Conservation (phyloP, 53 echinoderm and acorn worm genomes). For the Paracentrotus lividus region DNA sequence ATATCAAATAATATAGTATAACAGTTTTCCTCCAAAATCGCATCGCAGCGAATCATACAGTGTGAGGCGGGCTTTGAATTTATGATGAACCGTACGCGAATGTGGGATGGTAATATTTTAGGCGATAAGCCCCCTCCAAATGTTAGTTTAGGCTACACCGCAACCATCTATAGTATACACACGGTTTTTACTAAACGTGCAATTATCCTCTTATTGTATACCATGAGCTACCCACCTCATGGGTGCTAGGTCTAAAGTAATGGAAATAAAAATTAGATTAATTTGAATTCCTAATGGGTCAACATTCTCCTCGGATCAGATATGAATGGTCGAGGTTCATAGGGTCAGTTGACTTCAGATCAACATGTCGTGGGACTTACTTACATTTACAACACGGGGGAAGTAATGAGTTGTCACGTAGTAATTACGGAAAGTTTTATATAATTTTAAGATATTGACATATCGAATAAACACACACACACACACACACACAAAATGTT, state of each 20-base stretch:
- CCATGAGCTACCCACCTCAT: constrained; percentile 1
- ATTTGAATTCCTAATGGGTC: constrained; percentile 54
- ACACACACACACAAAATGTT: no score
- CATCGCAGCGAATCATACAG: no score
- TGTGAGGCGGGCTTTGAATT: no score
- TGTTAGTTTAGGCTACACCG: background rate
- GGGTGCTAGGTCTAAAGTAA: constrained; percentile 5
- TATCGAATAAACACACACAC: no score
- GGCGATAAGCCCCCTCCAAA: background rate
- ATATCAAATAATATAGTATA: no score
- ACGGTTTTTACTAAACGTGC: background rate
- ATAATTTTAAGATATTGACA: background rate
- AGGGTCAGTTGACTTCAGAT: background rate
- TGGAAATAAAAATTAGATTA: constrained; percentile 42
- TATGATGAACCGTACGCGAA: background rate
- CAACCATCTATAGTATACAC: background rate
- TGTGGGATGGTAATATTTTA: background rate
- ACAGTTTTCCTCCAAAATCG: no score
- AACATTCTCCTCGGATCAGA: constrained; percentile 19
- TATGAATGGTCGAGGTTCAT: background rate
- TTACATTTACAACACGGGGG: background rate
- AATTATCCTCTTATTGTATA: constrained; percentile 1
- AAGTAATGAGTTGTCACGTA: background rate
- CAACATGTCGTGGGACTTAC: background rate
- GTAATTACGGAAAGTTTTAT: background rate